These are phyloP conservation scores for Nymphicus hollandicus DNA, from an alignment of 2,113 vertebrate species.

Conservation along the genomic window DNA sequence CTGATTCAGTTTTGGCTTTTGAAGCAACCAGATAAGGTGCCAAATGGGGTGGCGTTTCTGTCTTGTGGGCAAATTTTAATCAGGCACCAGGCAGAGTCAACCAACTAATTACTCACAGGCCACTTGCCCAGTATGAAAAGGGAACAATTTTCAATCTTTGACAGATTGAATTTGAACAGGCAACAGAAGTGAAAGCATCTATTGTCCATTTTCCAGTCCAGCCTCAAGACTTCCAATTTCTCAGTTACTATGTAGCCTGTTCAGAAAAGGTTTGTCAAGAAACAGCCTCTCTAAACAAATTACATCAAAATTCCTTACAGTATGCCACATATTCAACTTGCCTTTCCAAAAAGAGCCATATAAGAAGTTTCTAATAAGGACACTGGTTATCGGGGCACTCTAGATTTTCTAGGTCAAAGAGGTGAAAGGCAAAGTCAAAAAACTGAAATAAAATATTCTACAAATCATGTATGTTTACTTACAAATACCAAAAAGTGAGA, in stretches of 20 bases:
- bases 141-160: slow-evolving; percentile 23
- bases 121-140: slow-evolving; percentile 19
- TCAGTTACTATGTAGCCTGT: neutral
- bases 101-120: slow-evolving; percentile 14
- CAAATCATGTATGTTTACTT: slow-evolving; percentile 8
- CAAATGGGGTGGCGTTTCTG: neutral
- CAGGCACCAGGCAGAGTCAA: slow-evolving; percentile 25
- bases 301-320: slow-evolving; percentile 22
- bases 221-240: neutral
- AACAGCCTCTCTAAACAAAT: slow-evolving; percentile 38
- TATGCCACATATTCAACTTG: slow-evolving; percentile 4
- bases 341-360: slow-evolving; percentile 28
- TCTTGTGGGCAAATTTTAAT: slow-evolving; percentile 15
- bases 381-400: slow-evolving; percentile 10
- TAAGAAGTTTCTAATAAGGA: slow-evolving; percentile 20
- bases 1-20: neutral
- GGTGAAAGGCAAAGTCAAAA: slow-evolving; percentile 19
- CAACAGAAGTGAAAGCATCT: slow-evolving; percentile 42
- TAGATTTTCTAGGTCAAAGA: slow-evolving; percentile 46
- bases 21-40: accelerated
- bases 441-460: slow-evolving; percentile 36
- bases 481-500: neutral
- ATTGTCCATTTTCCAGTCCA: slow-evolving; percentile 24
- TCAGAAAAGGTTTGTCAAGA: slow-evolving; percentile 45
- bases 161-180: slow-evolving; percentile 18